These are phyloP conservation scores for Phasia obesa DNA, from an alignment of 2,888 invertebrate species.

Conservation along the genomic window DNA sequence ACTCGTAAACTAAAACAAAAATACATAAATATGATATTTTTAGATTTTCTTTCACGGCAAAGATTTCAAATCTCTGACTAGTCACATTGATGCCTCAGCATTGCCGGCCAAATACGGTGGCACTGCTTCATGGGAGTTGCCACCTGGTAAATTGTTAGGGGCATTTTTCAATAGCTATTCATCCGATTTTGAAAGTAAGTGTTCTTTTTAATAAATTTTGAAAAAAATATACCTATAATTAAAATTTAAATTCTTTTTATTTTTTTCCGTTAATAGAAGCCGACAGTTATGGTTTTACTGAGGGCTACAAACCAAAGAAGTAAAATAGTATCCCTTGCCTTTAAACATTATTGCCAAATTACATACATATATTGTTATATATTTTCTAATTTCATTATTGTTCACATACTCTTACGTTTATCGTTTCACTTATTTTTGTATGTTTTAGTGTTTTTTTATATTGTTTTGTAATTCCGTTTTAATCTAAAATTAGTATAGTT, in stretches of 20 bases:
- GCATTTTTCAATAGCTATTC: slow-evolving; percentile 87
- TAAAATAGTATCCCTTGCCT: slow-evolving; percentile 51
- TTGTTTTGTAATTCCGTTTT: slow-evolving; percentile 8
- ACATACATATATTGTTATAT: neutral
- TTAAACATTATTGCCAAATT: slow-evolving; percentile 44
- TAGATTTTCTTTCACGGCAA: slow-evolving; percentile 89
- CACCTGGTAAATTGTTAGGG: slow-evolving; percentile 87
- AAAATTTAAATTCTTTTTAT: neutral
- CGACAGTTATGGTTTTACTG: slow-evolving; percentile 84
- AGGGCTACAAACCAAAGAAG: slow-evolving; percentile 78
- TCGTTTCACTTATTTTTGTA: slow-evolving; percentile 10
- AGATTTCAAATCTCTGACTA: slow-evolving; percentile 85
- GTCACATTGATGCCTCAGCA: slow-evolving; percentile 84
- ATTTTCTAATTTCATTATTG: slow-evolving; percentile 3
- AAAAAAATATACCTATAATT: no score
- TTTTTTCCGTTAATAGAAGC: slow-evolving; percentile 81
- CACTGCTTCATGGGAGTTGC: slow-evolving; percentile 83
- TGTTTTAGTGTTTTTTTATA: slow-evolving; percentile 33
- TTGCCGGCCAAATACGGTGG: slow-evolving; percentile 88
- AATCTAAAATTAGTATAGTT: slow-evolving; percentile 21
- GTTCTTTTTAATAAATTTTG: neutral
- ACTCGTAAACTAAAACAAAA: neutral
- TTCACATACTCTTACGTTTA: slow-evolving; percentile 23
- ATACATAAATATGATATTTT: slow-evolving; percentile 63
- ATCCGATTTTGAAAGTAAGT: slow-evolving; percentile 87